Percentiles rank a stretch among this genome's conserved stretches.
Evolutionary conservation across 2,888 invertebrate genomes (phyloP).

Genomic region (Myathropa florea): DNA sequence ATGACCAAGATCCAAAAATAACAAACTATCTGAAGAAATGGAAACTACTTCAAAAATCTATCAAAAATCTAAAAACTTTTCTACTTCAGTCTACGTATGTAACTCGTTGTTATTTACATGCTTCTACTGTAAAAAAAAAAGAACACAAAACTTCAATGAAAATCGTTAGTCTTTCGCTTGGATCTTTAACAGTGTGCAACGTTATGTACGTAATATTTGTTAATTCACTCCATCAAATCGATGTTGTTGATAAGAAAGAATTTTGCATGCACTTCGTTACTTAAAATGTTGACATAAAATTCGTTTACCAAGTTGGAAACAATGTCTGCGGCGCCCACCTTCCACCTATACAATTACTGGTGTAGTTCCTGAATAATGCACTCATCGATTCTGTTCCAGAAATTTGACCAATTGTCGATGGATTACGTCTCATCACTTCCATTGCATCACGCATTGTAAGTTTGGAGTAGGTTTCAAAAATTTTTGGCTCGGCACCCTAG

Average conservation of each 20-base stretch:
- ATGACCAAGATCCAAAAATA: not conserved
- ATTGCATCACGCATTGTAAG: conserved; percentile 96
- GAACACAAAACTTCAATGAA: not conserved
- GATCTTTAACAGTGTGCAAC: conserved; percentile 11
- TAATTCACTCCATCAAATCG: not conserved
- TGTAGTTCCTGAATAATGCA: conserved; percentile 94
- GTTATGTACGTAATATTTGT: not conserved
- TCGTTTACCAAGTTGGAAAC: conserved; percentile 83
- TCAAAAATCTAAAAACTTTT: not conserved
- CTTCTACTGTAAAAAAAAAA: conserved; percentile 55
- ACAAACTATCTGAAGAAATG: not conserved
- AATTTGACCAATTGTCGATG: conserved; percentile 92
- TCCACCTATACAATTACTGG: conserved; percentile 90
- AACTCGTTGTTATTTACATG: conserved; percentile 37
- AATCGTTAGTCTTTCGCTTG: conserved; percentile 4
- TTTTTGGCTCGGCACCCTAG: conserved; percentile 93
- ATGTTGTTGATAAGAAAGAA: conserved; percentile 5
- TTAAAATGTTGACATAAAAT: conserved; percentile 77
- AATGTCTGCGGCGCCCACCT: conserved; percentile 85
- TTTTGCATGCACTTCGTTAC: conserved; percentile 71
- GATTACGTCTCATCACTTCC: conserved; percentile 93
- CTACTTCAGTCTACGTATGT: conserved; percentile 27
- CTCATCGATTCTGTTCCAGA: conserved; percentile 95
- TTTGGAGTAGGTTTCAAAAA: conserved; percentile 96
- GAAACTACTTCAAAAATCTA: not conserved